A percentile compares a stretch with the other conserved stretches of the same genome.
Conservation (phyloP, 2,888 invertebrate genomes). For the Xylota segnis region DNA sequence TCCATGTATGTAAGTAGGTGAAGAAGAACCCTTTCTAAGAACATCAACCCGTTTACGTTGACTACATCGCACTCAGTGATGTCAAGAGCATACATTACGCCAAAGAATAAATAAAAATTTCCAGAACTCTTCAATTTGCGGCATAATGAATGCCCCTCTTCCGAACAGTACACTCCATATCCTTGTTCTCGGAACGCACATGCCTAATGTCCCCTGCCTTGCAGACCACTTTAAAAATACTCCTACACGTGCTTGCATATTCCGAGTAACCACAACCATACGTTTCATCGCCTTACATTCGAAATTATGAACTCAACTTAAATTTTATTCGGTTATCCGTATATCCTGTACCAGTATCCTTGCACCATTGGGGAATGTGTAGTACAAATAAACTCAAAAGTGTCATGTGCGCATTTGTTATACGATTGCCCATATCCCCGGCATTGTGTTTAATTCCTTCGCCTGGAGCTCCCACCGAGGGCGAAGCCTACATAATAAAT, state of each 20-base stretch:
- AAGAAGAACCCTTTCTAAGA: too few species aligned
- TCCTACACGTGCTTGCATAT: background rate
- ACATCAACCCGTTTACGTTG: too few species aligned
- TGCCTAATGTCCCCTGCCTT: background rate
- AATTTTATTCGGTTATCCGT: background rate
- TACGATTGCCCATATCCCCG: background rate
- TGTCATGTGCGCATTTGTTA: background rate
- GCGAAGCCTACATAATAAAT: constrained; percentile 1
- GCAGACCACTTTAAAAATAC: background rate
- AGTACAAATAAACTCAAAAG: background rate
- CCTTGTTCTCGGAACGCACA: too few species aligned
- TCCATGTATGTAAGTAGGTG: too few species aligned
- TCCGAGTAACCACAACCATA: background rate
- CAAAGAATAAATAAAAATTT: too few species aligned
- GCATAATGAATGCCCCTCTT: too few species aligned
- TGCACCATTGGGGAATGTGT: background rate
- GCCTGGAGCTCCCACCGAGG: background rate
- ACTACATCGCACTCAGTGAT: too few species aligned
- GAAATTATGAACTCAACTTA: background rate
- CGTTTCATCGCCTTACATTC: background rate
- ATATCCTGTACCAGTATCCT: background rate
- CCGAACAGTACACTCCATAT: too few species aligned
- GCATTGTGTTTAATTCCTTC: background rate
- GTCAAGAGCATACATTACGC: too few species aligned
- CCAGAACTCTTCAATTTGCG: too few species aligned